A percentile compares a stretch with the other conserved stretches of the same genome.
Evolutionary conservation across 2,888 invertebrate genomes (phyloP).

Genomic region (Stictocephala bisonia): DNA sequence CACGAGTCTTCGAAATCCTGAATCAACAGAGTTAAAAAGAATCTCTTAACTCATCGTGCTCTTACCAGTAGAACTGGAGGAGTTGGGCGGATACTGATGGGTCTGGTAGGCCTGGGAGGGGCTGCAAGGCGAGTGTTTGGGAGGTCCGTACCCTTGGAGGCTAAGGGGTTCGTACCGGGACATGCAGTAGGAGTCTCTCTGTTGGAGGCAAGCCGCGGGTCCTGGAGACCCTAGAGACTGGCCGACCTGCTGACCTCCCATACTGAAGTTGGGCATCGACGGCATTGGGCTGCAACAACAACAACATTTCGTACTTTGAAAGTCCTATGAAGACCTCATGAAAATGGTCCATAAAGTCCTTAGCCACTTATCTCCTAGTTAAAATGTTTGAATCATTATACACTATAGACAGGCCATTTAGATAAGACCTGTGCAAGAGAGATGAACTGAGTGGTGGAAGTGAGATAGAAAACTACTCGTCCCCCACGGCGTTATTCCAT

Average conservation of each 20-base stretch:
- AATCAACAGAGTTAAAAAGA: too few relatives aligned
- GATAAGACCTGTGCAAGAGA: too few relatives aligned
- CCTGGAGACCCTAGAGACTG: slow-evolving; percentile 48
- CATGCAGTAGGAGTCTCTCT: slow-evolving; percentile 65
- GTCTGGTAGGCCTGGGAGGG: slow-evolving; percentile 77
- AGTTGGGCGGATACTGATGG: slow-evolving; percentile 65
- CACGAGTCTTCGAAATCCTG: too few relatives aligned
- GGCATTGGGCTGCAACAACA: slow-evolving; percentile 72
- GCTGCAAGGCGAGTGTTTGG: slow-evolving; percentile 69
- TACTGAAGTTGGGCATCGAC: slow-evolving; percentile 64
- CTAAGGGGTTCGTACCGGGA: slow-evolving; percentile 67
- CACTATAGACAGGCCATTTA: too few relatives aligned
- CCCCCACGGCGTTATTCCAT: too few relatives aligned
- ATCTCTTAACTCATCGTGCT: not conserved
- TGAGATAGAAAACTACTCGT: too few relatives aligned
- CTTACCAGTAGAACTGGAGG: slow-evolving; percentile 69
- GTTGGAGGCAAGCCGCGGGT: slow-evolving; percentile 68
- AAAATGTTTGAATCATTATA: too few relatives aligned
- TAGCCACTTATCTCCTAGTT: too few relatives aligned
- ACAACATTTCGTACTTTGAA: too few relatives aligned
- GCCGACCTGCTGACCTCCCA: slow-evolving; percentile 47
- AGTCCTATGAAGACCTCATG: too few relatives aligned
- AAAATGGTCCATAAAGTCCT: too few relatives aligned
- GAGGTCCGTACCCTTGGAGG: slow-evolving; percentile 62
- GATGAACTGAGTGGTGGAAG: too few relatives aligned